phyloP scores from a whole-genome alignment of 2,888 invertebrate genomes.

The Drosophila barbarae region DNA sequence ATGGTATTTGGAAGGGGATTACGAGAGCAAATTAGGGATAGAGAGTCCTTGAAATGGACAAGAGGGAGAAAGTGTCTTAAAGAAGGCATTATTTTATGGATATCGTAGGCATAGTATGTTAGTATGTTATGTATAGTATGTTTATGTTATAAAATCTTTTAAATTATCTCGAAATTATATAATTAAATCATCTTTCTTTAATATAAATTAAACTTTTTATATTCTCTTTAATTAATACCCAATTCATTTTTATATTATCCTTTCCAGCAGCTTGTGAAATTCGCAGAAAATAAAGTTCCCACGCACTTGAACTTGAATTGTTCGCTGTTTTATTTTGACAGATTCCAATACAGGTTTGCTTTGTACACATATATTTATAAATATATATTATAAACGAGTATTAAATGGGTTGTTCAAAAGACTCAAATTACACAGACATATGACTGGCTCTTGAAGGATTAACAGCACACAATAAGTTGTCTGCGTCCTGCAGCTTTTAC shows the following conservation, averaged over 20 bases:
- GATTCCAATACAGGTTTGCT: slow-evolving; percentile 31
- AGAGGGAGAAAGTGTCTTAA: neutral
- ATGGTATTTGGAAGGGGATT: slow-evolving; percentile 27
- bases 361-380: slow-evolving; percentile 15
- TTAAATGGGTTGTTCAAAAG: slow-evolving; percentile 28
- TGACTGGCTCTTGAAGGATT: slow-evolving; percentile 3
- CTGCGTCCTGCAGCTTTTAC: slow-evolving; percentile 54
- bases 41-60: neutral
- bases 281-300: slow-evolving; percentile 68
- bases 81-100: neutral
- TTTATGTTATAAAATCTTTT: no score
- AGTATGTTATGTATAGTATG: no score
- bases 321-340: slow-evolving; percentile 53
- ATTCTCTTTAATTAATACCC: slow-evolving; percentile 1
- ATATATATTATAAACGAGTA: slow-evolving; percentile 14
- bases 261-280: slow-evolving; percentile 23
- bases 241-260: neutral
- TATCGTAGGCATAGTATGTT: neutral
- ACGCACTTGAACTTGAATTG: slow-evolving; percentile 75
- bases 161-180: neutral
- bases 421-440: slow-evolving; percentile 64
- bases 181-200: neutral
- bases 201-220: neutral
- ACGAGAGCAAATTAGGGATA: slow-evolving; percentile 9
- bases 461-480: slow-evolving; percentile 25